Evolutionary conservation across 2,113 vertebrate species (phyloP).

Genomic region (Eublepharis macularius): DNA sequence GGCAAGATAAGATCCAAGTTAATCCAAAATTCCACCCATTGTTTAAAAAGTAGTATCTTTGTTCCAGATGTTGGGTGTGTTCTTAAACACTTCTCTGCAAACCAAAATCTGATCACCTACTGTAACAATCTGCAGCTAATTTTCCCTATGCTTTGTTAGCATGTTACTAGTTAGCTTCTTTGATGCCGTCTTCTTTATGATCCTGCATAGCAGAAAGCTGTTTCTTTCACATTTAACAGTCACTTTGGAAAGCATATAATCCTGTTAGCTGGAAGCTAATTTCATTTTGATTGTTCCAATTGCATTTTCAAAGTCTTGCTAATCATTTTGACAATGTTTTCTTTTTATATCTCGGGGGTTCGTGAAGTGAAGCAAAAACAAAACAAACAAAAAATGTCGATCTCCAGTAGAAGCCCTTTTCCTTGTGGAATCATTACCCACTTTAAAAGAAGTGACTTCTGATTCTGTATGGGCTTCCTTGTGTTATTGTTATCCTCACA

Average conservation of each 20-base stretch:
- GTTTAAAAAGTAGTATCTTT: constrained; percentile 39
- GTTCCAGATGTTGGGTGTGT: constrained; percentile 41
- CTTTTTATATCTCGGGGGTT: constrained; percentile 8
- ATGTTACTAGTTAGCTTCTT: constrained; percentile 53
- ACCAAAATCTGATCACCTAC: constrained; percentile 32
- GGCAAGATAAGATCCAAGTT: neutral
- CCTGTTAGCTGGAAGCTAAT: constrained; percentile 43
- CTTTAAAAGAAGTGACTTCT: neutral
- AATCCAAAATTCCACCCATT: constrained; percentile 27
- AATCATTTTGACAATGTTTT: constrained; percentile 52
- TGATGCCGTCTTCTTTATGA: constrained; percentile 46
- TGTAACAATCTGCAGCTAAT: constrained; percentile 34
- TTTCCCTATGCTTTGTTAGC: constrained; percentile 42
- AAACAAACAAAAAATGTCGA: constrained; percentile 14
- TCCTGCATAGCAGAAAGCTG: constrained; percentile 20
- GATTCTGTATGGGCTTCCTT: neutral
- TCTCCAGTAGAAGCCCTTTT: constrained; percentile 12
- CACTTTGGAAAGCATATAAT: constrained; percentile 48
- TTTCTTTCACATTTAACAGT: constrained; percentile 50
- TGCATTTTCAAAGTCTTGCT: constrained; percentile 58
- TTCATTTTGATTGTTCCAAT: constrained; percentile 51
- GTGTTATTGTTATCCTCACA: too few relatives aligned
- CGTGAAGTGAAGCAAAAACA: constrained; percentile 10
- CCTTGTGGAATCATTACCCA: neutral
- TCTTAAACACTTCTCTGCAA: constrained; percentile 36